Conservation (phyloP, 2,888 invertebrate genomes). For the Idaea biselata region DNA sequence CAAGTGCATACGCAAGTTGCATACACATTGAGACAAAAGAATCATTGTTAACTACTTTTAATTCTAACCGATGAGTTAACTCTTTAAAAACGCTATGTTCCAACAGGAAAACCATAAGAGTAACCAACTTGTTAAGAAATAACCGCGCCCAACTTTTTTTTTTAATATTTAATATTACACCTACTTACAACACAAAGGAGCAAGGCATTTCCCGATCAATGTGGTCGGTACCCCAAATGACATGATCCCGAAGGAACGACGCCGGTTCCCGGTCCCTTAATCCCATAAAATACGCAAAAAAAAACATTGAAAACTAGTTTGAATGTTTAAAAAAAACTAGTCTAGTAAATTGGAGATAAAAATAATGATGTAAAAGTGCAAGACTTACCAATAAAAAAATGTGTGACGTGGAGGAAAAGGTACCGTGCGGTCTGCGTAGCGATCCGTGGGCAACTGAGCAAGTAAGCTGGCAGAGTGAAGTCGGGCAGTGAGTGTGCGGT, state of each 20-base stretch:
- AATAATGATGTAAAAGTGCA: background rate
- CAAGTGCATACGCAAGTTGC: background rate
- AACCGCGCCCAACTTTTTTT: background rate
- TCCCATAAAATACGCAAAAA: background rate
- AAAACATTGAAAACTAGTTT: background rate
- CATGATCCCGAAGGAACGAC: background rate
- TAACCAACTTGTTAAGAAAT: background rate
- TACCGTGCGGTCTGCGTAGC: background rate
- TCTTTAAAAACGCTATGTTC: background rate
- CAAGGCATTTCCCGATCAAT: slow-evolving; percentile 4
- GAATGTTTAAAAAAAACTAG: background rate
- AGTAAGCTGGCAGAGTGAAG: background rate
- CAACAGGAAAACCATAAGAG: background rate
- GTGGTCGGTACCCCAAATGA: background rate
- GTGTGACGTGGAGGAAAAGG: slow-evolving; percentile 3
- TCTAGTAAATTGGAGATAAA: background rate
- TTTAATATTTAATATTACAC: background rate
- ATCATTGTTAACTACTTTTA: background rate
- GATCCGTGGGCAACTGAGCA: slow-evolving; percentile 1
- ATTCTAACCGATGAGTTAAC: background rate
- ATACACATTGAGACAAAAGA: background rate
- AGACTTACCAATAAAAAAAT: slow-evolving; percentile 8
- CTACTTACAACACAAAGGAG: slow-evolving; percentile 2
- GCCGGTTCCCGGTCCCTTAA: background rate
- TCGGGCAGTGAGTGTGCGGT: background rate